phyloP scores from a whole-genome alignment of 2,888 invertebrate genomes.

The Notodonta dromedarius region DNA sequence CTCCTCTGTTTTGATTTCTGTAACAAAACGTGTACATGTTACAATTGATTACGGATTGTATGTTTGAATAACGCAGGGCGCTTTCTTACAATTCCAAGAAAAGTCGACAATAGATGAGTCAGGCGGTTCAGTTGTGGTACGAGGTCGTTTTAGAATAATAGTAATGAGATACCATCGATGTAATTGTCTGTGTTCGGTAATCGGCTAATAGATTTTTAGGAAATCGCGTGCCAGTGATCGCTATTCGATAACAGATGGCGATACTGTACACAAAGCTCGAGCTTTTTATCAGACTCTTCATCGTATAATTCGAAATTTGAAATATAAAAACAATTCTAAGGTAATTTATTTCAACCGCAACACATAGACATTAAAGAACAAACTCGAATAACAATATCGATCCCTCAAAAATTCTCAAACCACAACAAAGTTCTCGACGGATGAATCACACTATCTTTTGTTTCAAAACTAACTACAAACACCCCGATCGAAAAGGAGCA shows the following conservation, averaged over 20 bases:
- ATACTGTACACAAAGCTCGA: conserved; percentile 1
- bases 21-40: conserved; percentile 73
- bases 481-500: conserved; percentile 24
- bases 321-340: conserved; percentile 13
- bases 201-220: conserved; percentile 66
- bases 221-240: conserved; percentile 23
- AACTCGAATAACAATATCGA: conserved; percentile 25
- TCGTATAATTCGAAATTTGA: not conserved
- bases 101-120: conserved; percentile 81
- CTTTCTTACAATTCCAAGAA: conserved; percentile 81
- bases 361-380: conserved; percentile 8
- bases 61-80: conserved; percentile 76
- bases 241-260: conserved; percentile 61
- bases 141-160: conserved; percentile 67
- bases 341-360: conserved; percentile 14
- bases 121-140: conserved; percentile 67
- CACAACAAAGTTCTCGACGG: conserved; percentile 48
- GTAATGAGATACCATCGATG: conserved; percentile 62
- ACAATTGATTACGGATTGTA: conserved; percentile 65
- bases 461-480: conserved; percentile 42
- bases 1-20: conserved; percentile 82
- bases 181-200: conserved; percentile 56
- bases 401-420: conserved; percentile 36
- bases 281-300: not conserved
- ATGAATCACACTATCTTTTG: conserved; percentile 66